A percentile compares a stretch with the other conserved stretches of the same genome.
phyloP scores from a whole-genome alignment of 2,888 invertebrate species.

The Napeogenes inachia region DNA sequence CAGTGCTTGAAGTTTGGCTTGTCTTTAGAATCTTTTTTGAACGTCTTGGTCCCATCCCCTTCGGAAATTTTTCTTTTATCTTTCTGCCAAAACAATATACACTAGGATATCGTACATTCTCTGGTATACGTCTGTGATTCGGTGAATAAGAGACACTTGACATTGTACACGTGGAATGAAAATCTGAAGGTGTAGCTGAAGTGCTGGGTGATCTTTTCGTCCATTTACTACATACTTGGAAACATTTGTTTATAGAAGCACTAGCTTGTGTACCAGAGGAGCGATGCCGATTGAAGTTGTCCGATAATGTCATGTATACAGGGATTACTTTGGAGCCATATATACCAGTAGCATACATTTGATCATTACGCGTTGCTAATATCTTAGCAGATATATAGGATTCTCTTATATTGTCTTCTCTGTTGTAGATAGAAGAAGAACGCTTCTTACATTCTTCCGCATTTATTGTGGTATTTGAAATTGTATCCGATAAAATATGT shows the following conservation, averaged over 20 bases:
- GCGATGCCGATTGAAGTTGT: constrained; percentile 40
- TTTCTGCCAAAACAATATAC: constrained; percentile 58
- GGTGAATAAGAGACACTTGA: constrained; percentile 32
- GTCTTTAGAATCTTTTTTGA: constrained; percentile 34
- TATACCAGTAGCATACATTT: constrained; percentile 20
- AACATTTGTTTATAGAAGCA: constrained; percentile 65
- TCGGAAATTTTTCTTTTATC: constrained; percentile 35
- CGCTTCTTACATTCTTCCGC: constrained; percentile 2
- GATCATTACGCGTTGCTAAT: constrained; percentile 2
- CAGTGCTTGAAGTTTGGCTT: constrained; percentile 29
- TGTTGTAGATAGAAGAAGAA: constrained; percentile 1
- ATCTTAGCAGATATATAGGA: constrained; percentile 10
- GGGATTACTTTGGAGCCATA: constrained; percentile 49
- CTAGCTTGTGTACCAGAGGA: constrained; percentile 65
- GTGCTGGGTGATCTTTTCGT: constrained; percentile 16
- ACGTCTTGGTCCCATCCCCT: constrained; percentile 54
- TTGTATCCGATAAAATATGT: constrained; percentile 15
- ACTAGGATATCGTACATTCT: constrained; percentile 41
- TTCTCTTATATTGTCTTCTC: constrained; percentile 5
- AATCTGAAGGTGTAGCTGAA: constrained; percentile 31
- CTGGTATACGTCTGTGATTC: constrained; percentile 25
- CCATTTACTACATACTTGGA: constrained; percentile 45
- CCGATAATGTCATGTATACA: constrained; percentile 57
- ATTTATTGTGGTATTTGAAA: constrained; percentile 2
- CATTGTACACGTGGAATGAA: constrained; percentile 36